phyloP scores from a whole-genome alignment of 2,113 vertebrate species.

The Narcine bancroftii region DNA sequence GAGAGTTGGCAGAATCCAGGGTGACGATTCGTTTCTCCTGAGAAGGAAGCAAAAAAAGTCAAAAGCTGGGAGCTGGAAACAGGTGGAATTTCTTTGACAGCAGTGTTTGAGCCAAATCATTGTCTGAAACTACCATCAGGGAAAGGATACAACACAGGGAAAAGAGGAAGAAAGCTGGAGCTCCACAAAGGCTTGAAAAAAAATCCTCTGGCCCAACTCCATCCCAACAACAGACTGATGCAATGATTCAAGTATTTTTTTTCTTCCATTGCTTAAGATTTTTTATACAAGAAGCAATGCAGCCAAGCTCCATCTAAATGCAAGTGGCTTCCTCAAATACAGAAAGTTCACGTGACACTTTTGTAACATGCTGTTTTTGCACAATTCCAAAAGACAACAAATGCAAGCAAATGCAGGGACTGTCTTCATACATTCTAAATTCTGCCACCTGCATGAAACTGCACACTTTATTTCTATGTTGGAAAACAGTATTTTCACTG shows the following conservation, averaged over 20 bases:
- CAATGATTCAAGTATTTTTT: not conserved
- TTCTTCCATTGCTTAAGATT: not conserved
- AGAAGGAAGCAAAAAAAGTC: constrained; percentile 45
- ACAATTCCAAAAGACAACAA: not conserved
- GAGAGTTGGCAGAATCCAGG: constrained; percentile 85
- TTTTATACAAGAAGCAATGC: constrained; percentile 14
- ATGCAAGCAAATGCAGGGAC: not conserved
- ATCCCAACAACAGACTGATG: not conserved
- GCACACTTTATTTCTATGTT: not conserved
- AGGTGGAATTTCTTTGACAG: not conserved
- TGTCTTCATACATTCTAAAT: not conserved
- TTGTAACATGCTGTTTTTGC: not conserved
- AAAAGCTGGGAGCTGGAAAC: not conserved
- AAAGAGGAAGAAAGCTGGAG: constrained; percentile 49
- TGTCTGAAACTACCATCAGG: constrained; percentile 47
- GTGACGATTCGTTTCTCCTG: constrained; percentile 88
- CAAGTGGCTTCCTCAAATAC: not conserved
- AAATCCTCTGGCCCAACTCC: constrained; percentile 21
- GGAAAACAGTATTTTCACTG: not conserved
- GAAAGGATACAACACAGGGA: constrained; percentile 52
- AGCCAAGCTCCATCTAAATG: constrained; percentile 17
- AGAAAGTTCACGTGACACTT: not conserved
- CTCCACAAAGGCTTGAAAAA: constrained; percentile 2
- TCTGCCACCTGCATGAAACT: not conserved
- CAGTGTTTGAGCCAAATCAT: not conserved